Conservation (phyloP, 2,113 vertebrate species). For the Marmota monax region DNA sequence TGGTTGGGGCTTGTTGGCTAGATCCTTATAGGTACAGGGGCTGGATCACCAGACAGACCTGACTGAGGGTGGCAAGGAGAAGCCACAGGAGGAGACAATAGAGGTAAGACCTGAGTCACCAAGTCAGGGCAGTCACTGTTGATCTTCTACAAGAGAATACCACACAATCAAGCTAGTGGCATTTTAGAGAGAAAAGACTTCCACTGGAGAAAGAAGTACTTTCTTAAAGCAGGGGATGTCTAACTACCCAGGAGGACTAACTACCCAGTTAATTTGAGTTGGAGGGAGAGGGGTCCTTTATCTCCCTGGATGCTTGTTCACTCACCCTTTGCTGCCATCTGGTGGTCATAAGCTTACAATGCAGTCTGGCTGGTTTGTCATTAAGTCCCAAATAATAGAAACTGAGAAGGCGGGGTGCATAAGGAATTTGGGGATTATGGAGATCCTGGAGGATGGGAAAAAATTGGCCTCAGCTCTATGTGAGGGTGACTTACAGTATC, state of each 20-base stretch:
- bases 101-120: background rate
- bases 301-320: background rate
- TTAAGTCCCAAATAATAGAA: background rate
- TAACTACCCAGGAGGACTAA: background rate
- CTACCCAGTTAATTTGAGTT: background rate
- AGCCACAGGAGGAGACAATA: background rate
- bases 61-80: background rate
- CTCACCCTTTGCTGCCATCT: constrained; percentile 65
- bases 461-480: background rate
- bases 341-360: background rate
- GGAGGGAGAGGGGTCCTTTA: background rate
- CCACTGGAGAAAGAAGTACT: background rate
- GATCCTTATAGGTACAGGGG: background rate
- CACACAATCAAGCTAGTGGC: too few relatives aligned
- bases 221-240: background rate
- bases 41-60: background rate
- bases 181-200: background rate
- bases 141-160: background rate
- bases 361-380: background rate
- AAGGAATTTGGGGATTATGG: background rate
- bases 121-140: background rate
- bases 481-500: background rate
- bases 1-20: background rate
- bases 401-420: background rate
- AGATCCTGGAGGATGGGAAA: background rate